These are phyloP conservation scores for Acrossocheilus wenchowensis DNA, from an alignment of 2,797 vertebrate species.

Conservation along the genomic window DNA sequence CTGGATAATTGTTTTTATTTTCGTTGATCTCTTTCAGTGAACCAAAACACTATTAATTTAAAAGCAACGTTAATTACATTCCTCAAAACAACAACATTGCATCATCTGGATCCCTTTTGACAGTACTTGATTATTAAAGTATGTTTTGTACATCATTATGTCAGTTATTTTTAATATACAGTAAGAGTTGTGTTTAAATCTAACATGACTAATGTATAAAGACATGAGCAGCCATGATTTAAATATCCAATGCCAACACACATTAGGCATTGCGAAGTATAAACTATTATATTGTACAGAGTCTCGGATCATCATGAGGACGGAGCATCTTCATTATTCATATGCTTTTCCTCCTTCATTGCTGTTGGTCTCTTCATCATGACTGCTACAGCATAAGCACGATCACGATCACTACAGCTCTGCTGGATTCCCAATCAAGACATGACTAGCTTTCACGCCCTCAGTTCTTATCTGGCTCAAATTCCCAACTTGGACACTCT, in stretches of 20 bases:
- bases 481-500: too few species aligned
- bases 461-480: too few species aligned
- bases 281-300: background rate
- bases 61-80: too few species aligned
- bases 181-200: background rate
- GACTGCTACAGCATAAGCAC: background rate
- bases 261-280: background rate
- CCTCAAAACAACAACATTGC: too few species aligned
- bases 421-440: too few species aligned
- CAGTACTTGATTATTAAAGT: too few species aligned
- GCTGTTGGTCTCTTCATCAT: slow-evolving; percentile 31
- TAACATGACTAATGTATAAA: too few species aligned
- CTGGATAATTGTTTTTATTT: background rate
- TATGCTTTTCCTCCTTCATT: background rate
- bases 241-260: background rate
- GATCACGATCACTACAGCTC: too few species aligned
- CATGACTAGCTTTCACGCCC: too few species aligned
- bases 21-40: background rate
- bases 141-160: too few species aligned
- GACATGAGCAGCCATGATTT: background rate
- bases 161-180: background rate
- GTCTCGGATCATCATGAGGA: background rate
- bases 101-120: too few species aligned
- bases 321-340: background rate
- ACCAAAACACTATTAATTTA: background rate